Conservation (phyloP, 2,888 invertebrate genomes). For the Molanna angustata region DNA sequence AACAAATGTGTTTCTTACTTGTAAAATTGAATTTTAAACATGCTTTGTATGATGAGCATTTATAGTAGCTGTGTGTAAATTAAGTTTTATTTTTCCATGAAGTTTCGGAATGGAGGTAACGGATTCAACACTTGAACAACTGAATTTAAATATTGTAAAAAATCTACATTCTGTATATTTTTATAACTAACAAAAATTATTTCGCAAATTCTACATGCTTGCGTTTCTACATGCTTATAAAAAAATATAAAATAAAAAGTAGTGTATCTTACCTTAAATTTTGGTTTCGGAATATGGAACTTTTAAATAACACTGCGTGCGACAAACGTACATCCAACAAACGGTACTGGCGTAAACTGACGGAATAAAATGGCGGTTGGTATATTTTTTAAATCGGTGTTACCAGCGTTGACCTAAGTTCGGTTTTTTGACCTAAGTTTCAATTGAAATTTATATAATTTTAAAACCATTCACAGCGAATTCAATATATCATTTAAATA, state of each 20-base stretch:
- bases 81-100: background rate
- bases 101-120: too few relatives aligned
- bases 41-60: too few relatives aligned
- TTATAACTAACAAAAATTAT: too few relatives aligned
- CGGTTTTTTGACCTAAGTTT: background rate
- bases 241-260: background rate
- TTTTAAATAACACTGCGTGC: too few relatives aligned
- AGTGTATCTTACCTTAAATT: background rate
- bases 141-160: too few relatives aligned
- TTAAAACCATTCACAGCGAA: background rate
- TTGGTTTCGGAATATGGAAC: too few relatives aligned
- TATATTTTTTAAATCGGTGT: background rate
- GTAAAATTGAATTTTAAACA: too few relatives aligned
- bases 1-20: too few relatives aligned
- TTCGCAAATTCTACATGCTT: too few relatives aligned
- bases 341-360: background rate
- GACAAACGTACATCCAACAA: background rate
- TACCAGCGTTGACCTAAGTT: background rate
- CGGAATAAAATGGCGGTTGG: too few relatives aligned
- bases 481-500: background rate
- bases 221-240: too few relatives aligned
- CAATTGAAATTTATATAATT: background rate
- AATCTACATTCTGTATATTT: background rate
- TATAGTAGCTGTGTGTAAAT: background rate
- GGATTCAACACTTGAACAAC: too few relatives aligned